Conservation (phyloP, 2,113 vertebrate genomes). For the Thamnophis sirtalis region DNA sequence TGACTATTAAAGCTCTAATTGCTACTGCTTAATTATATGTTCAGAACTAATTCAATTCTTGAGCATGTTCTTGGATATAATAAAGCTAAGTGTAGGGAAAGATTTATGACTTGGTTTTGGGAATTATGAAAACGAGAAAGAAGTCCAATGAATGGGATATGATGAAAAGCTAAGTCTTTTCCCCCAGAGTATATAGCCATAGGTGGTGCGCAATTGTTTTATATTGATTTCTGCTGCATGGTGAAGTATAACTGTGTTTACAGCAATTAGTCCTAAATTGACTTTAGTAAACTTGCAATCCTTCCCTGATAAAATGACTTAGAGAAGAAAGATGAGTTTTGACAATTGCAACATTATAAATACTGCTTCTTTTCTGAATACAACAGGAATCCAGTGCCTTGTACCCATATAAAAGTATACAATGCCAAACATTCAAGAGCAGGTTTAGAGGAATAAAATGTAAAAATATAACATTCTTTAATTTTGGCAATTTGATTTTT, state of each 20-base stretch:
- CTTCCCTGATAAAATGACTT: constrained; percentile 15
- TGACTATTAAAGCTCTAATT: neutral
- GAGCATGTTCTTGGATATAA: neutral
- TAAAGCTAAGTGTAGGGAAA: neutral
- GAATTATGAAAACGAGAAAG: neutral
- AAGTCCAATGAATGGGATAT: neutral
- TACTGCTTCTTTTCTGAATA: neutral
- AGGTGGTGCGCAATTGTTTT: neutral
- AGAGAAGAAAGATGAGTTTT: neutral
- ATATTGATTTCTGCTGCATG: constrained; percentile 3
- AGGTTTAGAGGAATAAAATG: neutral
- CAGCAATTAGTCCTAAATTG: constrained; percentile 16
- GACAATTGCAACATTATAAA: neutral
- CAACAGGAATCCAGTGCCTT: neutral
- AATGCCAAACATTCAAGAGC: neutral
- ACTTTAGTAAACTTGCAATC: neutral
- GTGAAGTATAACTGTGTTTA: neutral
- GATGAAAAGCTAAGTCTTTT: neutral
- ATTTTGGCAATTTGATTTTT: neutral
- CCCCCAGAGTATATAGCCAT: neutral
- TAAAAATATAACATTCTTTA: neutral
- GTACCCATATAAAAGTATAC: neutral
- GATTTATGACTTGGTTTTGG: neutral
- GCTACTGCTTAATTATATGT: neutral
- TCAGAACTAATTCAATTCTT: neutral